A percentile compares a stretch with the other conserved stretches of the same genome.
Evolutionary conservation across 2,888 invertebrate genomes (phyloP).

Genomic region (Euplagia quadripunctaria): DNA sequence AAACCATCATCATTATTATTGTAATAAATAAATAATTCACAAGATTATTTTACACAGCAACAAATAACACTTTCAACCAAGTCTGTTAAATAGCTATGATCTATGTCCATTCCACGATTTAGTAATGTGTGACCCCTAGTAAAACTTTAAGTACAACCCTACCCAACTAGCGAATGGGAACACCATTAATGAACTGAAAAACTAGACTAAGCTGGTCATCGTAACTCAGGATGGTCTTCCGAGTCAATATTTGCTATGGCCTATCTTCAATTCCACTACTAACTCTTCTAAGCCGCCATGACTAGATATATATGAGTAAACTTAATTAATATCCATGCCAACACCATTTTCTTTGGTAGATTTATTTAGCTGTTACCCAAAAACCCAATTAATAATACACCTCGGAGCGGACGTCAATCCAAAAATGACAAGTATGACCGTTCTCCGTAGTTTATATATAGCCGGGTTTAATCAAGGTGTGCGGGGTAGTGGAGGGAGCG

Average conservation of each 20-base stretch:
- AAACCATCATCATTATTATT: no score
- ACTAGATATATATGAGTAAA: neutral
- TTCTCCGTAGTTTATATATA: slow-evolving; percentile 71
- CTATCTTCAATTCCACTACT: neutral
- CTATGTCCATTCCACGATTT: neutral
- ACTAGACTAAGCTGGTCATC: no score
- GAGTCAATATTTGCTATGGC: neutral
- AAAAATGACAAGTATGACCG: slow-evolving; percentile 64
- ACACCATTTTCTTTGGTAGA: slow-evolving; percentile 11
- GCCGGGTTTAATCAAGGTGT: slow-evolving; percentile 81
- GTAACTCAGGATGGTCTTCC: neutral
- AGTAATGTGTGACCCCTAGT: neutral
- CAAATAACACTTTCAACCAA: no score
- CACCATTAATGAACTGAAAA: no score
- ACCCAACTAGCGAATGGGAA: neutral
- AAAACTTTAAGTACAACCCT: neutral
- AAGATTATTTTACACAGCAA: no score
- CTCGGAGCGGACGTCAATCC: slow-evolving; percentile 58
- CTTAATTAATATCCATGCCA: neutral
- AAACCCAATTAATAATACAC: slow-evolving; percentile 43
- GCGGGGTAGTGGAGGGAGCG: slow-evolving; percentile 47
- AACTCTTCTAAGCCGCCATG: neutral
- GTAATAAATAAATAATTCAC: no score
- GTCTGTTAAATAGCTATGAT: neutral
- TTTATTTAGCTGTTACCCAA: slow-evolving; percentile 32